Evolutionary conservation across 92 coral and sea anemone genomes (phyloP), one percentile per base, ranked within the genome.

Genomic region (Parazoanthus atlanticus): DNA sequence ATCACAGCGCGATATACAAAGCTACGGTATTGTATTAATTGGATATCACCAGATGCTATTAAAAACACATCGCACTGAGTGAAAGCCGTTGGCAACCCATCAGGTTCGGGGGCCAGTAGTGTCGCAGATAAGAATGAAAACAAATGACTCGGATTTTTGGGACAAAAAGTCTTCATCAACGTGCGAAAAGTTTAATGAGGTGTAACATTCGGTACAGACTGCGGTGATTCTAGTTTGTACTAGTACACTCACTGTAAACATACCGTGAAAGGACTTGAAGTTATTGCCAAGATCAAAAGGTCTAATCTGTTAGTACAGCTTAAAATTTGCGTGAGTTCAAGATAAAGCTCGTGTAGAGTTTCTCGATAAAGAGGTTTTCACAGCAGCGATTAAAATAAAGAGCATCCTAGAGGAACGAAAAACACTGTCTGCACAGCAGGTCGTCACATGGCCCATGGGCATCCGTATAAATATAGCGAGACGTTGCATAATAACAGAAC

Each of bases 21-120:
- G 76, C 76, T 16, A 15, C 12, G 38, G 46, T 17, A 56, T 67
- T 84, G 78, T 84, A 47, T 84, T 72, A 80, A 70, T 84, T 84
- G 65, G 43, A 41, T 28, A 26, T 26, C 87, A 40, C 87, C n/a
- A 67, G 67, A 70, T 38, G 77, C 78, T 84, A 46, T 70, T 70
- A 84, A 84, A 84, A 84, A 84, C 87, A 84, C 28, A 65, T 70
- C 74, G 34, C 52, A 61, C 28, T 64, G 52, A 40, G 30, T 28
- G 36, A 46, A 69, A 84, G 52, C 56, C 66, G 15, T 84, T 46
- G 38, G 66, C 78, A 41, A 72, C 77, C 61, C 31, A 74, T 84
- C 61, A 67, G 26, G 38, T 38, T 29, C 29, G 12, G 28, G 28
- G 36, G 28, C 32, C 78, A 38, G 87, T 34, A 84, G 28, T 69